phyloP scores from a whole-genome alignment of 1,140 invertebrate genomes.

The Branchinecta lynchi region DNA sequence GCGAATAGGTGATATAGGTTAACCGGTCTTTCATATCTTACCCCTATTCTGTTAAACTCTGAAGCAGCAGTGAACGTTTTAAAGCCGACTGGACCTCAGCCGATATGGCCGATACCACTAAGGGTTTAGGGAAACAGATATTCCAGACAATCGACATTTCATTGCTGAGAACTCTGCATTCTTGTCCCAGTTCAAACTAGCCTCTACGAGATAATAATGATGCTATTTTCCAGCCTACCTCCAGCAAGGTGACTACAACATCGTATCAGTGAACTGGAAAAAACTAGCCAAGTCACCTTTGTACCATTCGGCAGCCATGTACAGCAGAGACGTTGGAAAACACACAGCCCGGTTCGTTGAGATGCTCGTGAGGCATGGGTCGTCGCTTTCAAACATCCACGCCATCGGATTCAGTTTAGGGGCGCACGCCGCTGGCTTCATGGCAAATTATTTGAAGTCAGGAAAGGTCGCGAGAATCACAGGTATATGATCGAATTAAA shows the following conservation, averaged over 20 bases:
- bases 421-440: slow-evolving; percentile 20
- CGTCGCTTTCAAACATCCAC: slow-evolving; percentile 17
- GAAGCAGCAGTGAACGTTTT: too few species aligned
- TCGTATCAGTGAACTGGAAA: slow-evolving; percentile 22
- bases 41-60: too few species aligned
- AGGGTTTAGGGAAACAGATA: too few species aligned
- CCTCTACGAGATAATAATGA: too few species aligned
- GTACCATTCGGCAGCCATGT: slow-evolving; percentile 18
- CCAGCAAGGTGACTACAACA: slow-evolving; percentile 18
- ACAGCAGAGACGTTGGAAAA: slow-evolving; percentile 18
- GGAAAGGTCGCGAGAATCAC: slow-evolving; percentile 20
- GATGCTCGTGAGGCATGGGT: slow-evolving; percentile 20
- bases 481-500: slow-evolving; percentile 15
- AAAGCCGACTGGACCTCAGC: too few species aligned
- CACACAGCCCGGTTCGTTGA: slow-evolving; percentile 18
- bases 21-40: too few species aligned
- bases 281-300: slow-evolving; percentile 18
- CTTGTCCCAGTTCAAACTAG: too few species aligned
- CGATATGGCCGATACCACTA: too few species aligned
- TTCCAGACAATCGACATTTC: too few species aligned
- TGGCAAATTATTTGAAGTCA: slow-evolving; percentile 14
- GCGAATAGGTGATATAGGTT: too few species aligned
- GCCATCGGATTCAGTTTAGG: slow-evolving; percentile 22
- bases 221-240: slow-evolving; percentile 19
- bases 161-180: too few species aligned